A percentile compares a stretch with the other conserved stretches of the same genome.
phyloP scores from a whole-genome alignment of 2,888 invertebrate species.

The Lepas anatifera region DNA sequence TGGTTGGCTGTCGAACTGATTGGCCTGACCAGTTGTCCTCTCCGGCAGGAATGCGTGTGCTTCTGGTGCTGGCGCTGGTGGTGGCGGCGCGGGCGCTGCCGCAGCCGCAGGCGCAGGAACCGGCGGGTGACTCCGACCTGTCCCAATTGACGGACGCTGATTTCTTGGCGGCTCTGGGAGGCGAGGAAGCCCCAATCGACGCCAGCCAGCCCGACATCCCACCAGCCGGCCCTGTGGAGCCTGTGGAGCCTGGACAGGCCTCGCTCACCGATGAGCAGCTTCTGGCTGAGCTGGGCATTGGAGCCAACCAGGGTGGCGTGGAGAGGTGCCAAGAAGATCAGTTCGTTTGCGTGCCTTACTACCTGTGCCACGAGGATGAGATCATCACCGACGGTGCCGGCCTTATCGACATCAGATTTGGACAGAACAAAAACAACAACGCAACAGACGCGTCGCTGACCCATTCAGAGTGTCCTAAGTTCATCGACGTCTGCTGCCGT shows the following conservation, averaged over 20 bases:
- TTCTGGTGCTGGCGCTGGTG: not conserved
- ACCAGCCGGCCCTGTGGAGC: not conserved
- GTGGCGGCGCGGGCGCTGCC: not conserved
- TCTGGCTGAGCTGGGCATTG: not conserved
- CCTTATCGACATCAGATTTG: slow-evolving; percentile 57
- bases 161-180: not conserved
- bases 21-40: too few relatives aligned
- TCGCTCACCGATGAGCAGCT: not conserved
- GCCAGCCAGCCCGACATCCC: not conserved
- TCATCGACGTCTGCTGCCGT: slow-evolving; percentile 62
- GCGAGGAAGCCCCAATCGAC: not conserved
- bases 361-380: slow-evolving; percentile 51
- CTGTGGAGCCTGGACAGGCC: not conserved
- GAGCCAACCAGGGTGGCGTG: slow-evolving; percentile 3
- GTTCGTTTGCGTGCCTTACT: slow-evolving; percentile 66
- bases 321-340: not conserved
- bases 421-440: not conserved
- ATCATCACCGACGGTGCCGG: slow-evolving; percentile 60
- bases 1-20: too few relatives aligned
- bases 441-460: not conserved
- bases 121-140: not conserved
- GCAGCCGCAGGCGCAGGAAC: not conserved
- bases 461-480: slow-evolving; percentile 35
- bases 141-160: not conserved
- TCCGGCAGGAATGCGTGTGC: not conserved